Evolutionary conservation across 2,113 vertebrate genomes (phyloP), one percentile per base, ranked within the genome.

Genomic region (Stegastes partitus): DNA sequence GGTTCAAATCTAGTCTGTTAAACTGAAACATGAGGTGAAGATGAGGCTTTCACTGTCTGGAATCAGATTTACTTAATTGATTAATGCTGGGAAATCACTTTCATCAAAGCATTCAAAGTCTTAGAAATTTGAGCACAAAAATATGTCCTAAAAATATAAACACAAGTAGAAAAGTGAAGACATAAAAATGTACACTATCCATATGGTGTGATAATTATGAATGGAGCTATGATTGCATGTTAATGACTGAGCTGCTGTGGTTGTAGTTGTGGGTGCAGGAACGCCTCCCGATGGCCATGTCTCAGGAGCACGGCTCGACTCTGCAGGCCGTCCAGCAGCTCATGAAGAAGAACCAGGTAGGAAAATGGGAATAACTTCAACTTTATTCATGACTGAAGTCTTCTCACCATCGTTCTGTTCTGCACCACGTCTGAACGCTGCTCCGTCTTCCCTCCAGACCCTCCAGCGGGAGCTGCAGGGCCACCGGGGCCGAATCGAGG

Each of bases 311-410:
- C 0, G 97, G 97, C 15, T 94, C 28, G 28, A 95, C 92, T n/a
- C 92, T 98, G 64, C 97, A 97, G 88, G 93, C 94, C 0, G 97
- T 98, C 12, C 96, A 97, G 88, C 96, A 97, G 87, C 93, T 96
- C 82, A 97, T 97, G 93, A 98, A 98, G 90, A 98, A 98, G 90
- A 97, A 97, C 87, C 97, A 98, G 96, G 97, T 94, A 4, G 66
- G 53, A 39, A 44, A 19, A 63, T 22, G 2, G 26, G 10, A 34
- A 28, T 28, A 28, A 28, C 26, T 28, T 15, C 15, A 14, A 42
- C 2, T 8, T 15, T 3, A 42, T 15, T 9, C 12, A 15, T 15
- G 11, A 42, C 11, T 42, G 39, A 42, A 47, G 16, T 39, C 12
- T 16, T 22, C 3, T 59, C 21, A 42, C 19, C 21, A 25, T 39